phyloP scores from a whole-genome alignment of 2,113 vertebrate genomes.

The Dipodomys merriami region DNA sequence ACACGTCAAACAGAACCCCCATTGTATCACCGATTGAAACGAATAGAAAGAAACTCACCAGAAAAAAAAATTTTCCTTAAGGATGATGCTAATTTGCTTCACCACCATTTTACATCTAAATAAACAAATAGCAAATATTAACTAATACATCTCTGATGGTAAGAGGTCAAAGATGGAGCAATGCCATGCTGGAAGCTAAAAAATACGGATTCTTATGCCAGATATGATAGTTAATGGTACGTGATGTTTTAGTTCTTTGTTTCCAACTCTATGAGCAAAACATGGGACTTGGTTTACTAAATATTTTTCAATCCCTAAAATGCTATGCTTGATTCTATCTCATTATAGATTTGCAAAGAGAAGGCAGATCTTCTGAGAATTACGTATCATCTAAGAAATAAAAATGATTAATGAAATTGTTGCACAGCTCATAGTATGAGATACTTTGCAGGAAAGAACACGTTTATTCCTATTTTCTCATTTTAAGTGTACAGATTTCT shows the following conservation, averaged over 20 bases:
- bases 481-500: neutral
- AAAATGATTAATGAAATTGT: neutral
- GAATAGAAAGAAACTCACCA: neutral
- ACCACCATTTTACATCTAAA: neutral
- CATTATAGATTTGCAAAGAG: neutral
- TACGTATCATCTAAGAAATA: neutral
- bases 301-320: neutral
- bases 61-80: neutral
- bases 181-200: neutral
- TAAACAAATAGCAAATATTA: neutral
- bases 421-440: neutral
- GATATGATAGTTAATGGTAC: neutral
- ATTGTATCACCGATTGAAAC: too few relatives aligned
- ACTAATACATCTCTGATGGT: neutral
- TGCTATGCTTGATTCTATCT: neutral
- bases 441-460: neutral
- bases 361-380: neutral
- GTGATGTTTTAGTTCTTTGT: neutral
- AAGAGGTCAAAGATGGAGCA: neutral
- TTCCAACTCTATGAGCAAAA: neutral
- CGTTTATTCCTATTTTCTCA: neutral
- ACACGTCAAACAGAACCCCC: too few relatives aligned
- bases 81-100: neutral
- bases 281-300: neutral
- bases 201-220: neutral